Percentiles rank a stretch among this genome's conserved stretches.
Evolutionary conservation across 2,888 invertebrate species (phyloP).

Genomic region (Eupithecia inturbata): DNA sequence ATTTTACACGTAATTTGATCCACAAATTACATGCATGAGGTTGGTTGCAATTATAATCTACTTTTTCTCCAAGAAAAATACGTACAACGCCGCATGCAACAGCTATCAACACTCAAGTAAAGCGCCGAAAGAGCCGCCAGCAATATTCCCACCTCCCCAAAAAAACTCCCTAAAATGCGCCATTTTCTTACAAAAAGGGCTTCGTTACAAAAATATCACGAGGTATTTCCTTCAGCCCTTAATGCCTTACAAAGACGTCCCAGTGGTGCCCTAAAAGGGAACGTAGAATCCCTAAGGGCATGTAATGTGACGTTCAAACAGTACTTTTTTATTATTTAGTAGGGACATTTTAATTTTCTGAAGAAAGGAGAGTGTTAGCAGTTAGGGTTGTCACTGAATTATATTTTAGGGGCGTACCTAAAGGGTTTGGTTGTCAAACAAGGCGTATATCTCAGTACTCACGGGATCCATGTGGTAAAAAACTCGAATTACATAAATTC

Average conservation of each 20-base stretch:
- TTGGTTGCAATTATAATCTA: no score
- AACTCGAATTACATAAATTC: no score
- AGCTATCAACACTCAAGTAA: background rate
- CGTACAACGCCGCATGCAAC: no score
- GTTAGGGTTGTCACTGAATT: conserved; percentile 27
- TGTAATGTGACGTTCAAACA: conserved; percentile 33
- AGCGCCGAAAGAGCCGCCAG: background rate
- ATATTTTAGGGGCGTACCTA: background rate
- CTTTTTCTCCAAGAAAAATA: no score
- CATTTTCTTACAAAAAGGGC: conserved; percentile 5
- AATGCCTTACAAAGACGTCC: conserved; percentile 12
- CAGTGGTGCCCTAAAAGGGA: conserved; percentile 25
- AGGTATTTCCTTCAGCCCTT: conserved; percentile 1
- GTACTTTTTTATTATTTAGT: conserved; percentile 35
- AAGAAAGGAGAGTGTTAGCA: conserved; percentile 20
- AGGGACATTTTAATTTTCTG: conserved; percentile 39
- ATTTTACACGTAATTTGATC: no score
- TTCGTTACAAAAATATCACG: conserved; percentile 9
- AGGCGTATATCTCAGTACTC: no score
- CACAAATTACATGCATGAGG: no score
- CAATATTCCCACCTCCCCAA: background rate
- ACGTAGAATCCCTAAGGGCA: conserved; percentile 23
- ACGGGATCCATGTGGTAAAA: no score
- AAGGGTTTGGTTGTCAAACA: no score
- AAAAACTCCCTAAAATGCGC: conserved; percentile 9